phyloP scores from a whole-genome alignment of 2,888 invertebrate genomes.

The Spisula solida region DNA sequence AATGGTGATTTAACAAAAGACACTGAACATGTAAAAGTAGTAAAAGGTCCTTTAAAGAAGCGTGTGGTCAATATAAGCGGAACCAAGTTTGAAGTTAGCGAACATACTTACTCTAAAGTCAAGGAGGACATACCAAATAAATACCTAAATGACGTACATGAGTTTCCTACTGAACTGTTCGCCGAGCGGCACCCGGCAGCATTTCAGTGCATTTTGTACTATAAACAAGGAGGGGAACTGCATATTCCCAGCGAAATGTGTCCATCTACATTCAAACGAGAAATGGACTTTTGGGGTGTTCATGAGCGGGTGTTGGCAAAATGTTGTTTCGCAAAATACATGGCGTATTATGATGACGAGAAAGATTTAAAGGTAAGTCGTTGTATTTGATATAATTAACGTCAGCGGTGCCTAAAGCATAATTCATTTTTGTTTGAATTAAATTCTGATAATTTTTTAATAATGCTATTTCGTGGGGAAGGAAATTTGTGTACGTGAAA shows the following conservation, averaged over 20 bases:
- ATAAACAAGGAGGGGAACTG: constrained; percentile 60
- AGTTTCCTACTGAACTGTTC: constrained; percentile 33
- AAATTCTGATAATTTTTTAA: too few species aligned
- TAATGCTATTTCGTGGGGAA: too few species aligned
- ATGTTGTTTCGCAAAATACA: constrained; percentile 72
- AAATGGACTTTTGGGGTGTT: constrained; percentile 73
- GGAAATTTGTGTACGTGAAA: too few species aligned
- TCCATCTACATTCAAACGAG: constrained; percentile 61
- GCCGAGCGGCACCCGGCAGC: constrained; percentile 49
- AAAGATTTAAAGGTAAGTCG: constrained; percentile 52
- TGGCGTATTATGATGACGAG: constrained; percentile 67
- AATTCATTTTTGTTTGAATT: too few species aligned
- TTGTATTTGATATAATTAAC: too few species aligned
- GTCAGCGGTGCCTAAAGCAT: too few species aligned
- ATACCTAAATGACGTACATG: constrained; percentile 14
- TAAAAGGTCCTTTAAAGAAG: not conserved
- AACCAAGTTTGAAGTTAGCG: constrained; percentile 50
- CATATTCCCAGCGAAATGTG: constrained; percentile 58
- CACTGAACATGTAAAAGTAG: not conserved
- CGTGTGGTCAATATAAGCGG: constrained; percentile 53
- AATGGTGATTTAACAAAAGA: not conserved
- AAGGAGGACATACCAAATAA: constrained; percentile 25
- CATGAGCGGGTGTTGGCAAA: constrained; percentile 57
- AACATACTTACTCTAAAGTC: constrained; percentile 43
- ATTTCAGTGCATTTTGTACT: constrained; percentile 57